A percentile compares a stretch with the other conserved stretches of the same genome.
These are phyloP conservation scores for Alloscopus bannaensis DNA, from an alignment of 2,888 invertebrate species.

Conservation along the genomic window DNA sequence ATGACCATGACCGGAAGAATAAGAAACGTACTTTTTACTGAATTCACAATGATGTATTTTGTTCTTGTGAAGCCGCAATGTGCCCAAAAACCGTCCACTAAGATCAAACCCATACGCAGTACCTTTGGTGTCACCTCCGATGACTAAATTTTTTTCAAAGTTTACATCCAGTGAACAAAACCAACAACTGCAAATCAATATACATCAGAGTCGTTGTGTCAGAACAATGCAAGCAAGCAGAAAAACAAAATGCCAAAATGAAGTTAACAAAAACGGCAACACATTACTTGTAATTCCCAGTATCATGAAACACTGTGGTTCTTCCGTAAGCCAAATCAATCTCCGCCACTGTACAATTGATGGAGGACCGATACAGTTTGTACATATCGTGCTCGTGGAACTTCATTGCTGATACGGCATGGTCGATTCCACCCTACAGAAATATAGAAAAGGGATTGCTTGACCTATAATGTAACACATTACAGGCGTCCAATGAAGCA, in stretches of 20 bases:
- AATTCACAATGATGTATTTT: constrained; percentile 72
- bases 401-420: constrained; percentile 66
- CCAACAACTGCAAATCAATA: constrained; percentile 54
- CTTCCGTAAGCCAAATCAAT: constrained; percentile 28
- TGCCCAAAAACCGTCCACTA: constrained; percentile 46
- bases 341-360: constrained; percentile 63
- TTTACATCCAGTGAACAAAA: constrained; percentile 69
- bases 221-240: no score
- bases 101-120: constrained; percentile 48
- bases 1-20: no score
- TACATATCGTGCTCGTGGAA: constrained; percentile 47
- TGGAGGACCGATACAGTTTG: constrained; percentile 62
- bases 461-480: neutral
- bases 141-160: constrained; percentile 21
- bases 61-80: constrained; percentile 56
- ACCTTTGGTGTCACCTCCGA: constrained; percentile 64
- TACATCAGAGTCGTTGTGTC: constrained; percentile 14
- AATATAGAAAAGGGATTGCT: neutral
- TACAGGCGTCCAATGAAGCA: no score
- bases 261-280: no score
- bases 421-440: constrained; percentile 61
- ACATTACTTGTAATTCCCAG: constrained; percentile 45
- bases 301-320: constrained; percentile 37
- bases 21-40: constrained; percentile 59
- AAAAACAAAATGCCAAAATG: no score